Base-by-base conservation (phyloP, 2,113 vertebrate species). In the Tursiops truncatus region DNA sequence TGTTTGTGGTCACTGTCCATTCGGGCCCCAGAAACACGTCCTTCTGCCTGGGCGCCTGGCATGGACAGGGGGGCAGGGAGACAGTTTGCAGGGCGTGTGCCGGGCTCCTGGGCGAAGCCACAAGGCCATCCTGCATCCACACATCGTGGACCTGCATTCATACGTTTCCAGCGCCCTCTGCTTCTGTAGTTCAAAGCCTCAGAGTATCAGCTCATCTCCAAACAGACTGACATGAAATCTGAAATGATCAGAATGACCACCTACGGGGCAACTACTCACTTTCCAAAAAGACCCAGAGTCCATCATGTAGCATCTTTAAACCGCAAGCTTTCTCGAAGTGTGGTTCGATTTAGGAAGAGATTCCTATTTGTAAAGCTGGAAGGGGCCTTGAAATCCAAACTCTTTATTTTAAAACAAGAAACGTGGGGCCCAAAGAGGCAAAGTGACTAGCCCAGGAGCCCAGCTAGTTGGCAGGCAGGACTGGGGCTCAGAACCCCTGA, bases 271-370 rank as follows among this genome's bases (percentile, higher is more conserved):
- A 89, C 3, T 5, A 38, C 21, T 65, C 44, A 26, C 21, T 92
- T 84, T 92, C 47, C 90, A 82, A n/a, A 80, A 91, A 36, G 79
- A 81, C 18, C 17, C 1, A 8, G 23, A 68, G 58, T 65, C 96
- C 58, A 36, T 79, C 44, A 58, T 23, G 14, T 84, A 90, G 84
- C n/a, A 80, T n/a, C 62, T 89, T 71, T 56, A 89, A 76, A 56
- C 21, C 18, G 31, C 41, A 84, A 70, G 25, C 6, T 53, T 91
- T 77, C 73, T 82, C 67, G 62, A 91, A 97, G 53, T 71, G 5
- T 79, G 80, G 17, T 67, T 87, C 50, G 7, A 63, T 79, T 92
- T 67, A 95, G 73, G 65, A 74, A 86, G 38, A 77, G 21, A 79
- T 82, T 62, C 28, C 36, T 10, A 87, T 26, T 83, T 44, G 38